phyloP scores from a whole-genome alignment of 1,140 invertebrate species.

The Mizuhopecten yessoensis region DNA sequence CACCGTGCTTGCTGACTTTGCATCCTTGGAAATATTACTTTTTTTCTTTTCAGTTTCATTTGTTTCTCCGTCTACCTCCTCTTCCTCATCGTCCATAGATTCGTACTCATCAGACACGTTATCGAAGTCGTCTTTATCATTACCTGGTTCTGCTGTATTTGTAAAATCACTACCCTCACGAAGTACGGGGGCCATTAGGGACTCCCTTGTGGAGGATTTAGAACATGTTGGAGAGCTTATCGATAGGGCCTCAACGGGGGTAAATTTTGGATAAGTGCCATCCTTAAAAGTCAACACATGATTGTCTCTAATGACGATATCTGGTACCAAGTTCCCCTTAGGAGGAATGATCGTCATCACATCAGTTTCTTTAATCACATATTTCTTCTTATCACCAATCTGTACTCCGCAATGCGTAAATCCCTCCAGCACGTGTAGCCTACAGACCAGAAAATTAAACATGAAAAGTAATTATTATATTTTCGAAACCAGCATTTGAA shows the following conservation, averaged over 20 bases:
- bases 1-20: constrained; percentile 41
- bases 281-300: constrained; percentile 45
- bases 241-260: constrained; percentile 43
- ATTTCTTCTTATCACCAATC: constrained; percentile 92
- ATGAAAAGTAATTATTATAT: background rate
- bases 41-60: constrained; percentile 56
- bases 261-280: constrained; percentile 44
- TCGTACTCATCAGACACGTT: constrained; percentile 43
- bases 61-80: constrained; percentile 58
- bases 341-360: constrained; percentile 64
- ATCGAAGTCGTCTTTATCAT: constrained; percentile 18
- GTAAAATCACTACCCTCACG: background rate
- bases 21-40: constrained; percentile 42
- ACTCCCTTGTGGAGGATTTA: background rate
- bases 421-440: constrained; percentile 91
- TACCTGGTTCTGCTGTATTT: background rate
- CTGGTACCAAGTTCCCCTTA: constrained; percentile 64
- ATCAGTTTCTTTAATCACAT: constrained; percentile 87
- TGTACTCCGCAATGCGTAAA: constrained; percentile 95
- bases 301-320: constrained; percentile 58
- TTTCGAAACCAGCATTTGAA: too few relatives aligned
- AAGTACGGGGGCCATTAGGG: background rate
- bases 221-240: constrained; percentile 10
- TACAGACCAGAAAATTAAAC: constrained; percentile 73
- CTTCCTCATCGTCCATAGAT: constrained; percentile 56